phyloP scores from a whole-genome alignment of 2,113 vertebrate genomes.

The Ramphastos sulfuratus region DNA sequence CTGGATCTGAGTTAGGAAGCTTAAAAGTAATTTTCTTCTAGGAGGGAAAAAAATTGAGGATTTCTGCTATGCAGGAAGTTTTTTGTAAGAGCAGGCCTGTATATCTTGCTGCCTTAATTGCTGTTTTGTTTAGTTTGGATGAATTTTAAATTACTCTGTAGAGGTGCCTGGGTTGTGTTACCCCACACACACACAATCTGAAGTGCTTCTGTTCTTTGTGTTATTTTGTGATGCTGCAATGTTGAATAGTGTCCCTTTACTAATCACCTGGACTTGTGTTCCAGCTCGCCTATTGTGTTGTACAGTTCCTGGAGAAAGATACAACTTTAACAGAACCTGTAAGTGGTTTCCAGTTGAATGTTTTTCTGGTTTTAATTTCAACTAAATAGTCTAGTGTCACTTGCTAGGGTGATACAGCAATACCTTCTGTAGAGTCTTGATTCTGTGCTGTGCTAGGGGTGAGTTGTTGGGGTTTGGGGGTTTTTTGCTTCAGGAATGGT shows the following conservation, averaged over 20 bases:
- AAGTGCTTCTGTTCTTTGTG: slow-evolving; percentile 7
- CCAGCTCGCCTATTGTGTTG: slow-evolving; percentile 97
- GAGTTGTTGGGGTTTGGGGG: background rate
- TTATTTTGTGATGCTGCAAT: background rate
- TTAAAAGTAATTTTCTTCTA: slow-evolving; percentile 7
- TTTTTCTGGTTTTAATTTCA: background rate
- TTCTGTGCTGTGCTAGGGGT: too few relatives aligned
- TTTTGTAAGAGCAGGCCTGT: slow-evolving; percentile 1
- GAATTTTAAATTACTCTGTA: background rate
- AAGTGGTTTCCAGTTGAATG: slow-evolving; percentile 56
- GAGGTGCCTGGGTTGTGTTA: background rate
- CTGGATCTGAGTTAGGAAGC: background rate
- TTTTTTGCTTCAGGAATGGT: background rate
- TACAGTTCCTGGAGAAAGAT: slow-evolving; percentile 99
- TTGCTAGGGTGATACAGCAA: background rate
- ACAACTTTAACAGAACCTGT: slow-evolving; percentile 95
- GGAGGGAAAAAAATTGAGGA: background rate
- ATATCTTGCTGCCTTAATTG: slow-evolving; percentile 40
- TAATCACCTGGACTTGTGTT: slow-evolving; percentile 54
- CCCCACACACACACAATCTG: background rate
- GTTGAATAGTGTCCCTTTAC: slow-evolving; percentile 9
- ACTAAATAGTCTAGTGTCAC: background rate
- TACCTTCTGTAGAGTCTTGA: background rate
- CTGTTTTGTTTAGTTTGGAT: slow-evolving; percentile 36
- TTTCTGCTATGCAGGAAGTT: background rate